Evolutionary conservation across 2,888 invertebrate genomes (phyloP).

Genomic region (Scaptomyza reducta): DNA sequence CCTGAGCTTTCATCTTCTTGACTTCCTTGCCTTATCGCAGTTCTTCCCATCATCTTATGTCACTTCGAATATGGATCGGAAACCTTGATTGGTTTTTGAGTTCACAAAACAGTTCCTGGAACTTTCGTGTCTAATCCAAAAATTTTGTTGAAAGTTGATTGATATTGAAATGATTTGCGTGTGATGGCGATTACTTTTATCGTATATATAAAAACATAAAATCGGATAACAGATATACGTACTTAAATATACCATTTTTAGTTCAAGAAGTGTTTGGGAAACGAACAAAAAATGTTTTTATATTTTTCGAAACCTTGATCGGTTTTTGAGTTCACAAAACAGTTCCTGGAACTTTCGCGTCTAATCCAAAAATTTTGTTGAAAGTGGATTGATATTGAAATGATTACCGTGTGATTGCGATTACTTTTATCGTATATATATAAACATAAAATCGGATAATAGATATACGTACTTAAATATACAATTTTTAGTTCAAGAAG

Average conservation of each 20-base stretch:
- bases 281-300: too few relatives aligned
- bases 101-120: not conserved
- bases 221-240: too few relatives aligned
- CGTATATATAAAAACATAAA: not conserved
- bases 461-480: too few relatives aligned
- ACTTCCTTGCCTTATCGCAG: not conserved
- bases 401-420: too few relatives aligned
- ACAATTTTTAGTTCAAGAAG: too few relatives aligned
- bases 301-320: too few relatives aligned
- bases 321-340: too few relatives aligned
- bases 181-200: not conserved
- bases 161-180: too few relatives aligned
- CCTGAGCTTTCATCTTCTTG: not conserved
- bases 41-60: constrained; percentile 18
- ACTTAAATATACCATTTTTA: too few relatives aligned
- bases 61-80: constrained; percentile 24
- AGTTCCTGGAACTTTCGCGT: not conserved
- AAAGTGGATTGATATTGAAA: too few relatives aligned
- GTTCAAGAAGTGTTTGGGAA: too few relatives aligned
- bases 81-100: not conserved
- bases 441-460: too few relatives aligned
- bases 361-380: not conserved
- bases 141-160: not conserved
- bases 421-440: not conserved
- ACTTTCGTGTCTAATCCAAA: not conserved